Evolutionary conservation across 2,113 vertebrate species (phyloP).

Genomic region (Chaetodon auriga): DNA sequence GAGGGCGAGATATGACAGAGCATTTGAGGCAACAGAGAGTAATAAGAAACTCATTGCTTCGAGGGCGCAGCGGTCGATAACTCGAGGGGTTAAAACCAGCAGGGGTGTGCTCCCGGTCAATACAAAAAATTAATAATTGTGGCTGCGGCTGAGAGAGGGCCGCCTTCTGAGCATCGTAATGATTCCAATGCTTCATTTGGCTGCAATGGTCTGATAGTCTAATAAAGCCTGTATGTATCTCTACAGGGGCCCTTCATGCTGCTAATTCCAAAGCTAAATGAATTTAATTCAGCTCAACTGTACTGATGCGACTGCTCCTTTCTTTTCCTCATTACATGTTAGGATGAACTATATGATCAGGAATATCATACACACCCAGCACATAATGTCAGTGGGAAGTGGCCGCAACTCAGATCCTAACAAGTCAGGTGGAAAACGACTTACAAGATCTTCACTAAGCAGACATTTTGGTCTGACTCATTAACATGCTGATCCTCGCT

Average conservation of each 20-base stretch:
- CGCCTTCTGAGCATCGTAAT: slow-evolving; percentile 55
- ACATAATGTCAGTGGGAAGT: slow-evolving; percentile 7
- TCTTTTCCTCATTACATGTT: slow-evolving; percentile 35
- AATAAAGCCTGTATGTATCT: slow-evolving; percentile 65
- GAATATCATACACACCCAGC: slow-evolving; percentile 28
- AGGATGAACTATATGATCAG: slow-evolving; percentile 18
- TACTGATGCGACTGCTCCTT: slow-evolving; percentile 45
- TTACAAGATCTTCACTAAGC: not conserved
- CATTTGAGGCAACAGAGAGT: slow-evolving; percentile 17
- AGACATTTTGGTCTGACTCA: slow-evolving; percentile 2
- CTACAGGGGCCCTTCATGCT: slow-evolving; percentile 54
- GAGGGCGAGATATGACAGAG: slow-evolving; percentile 2
- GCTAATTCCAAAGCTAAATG: slow-evolving; percentile 52
- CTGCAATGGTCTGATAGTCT: slow-evolving; percentile 66
- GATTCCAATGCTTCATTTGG: slow-evolving; percentile 58
- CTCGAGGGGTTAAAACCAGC: slow-evolving; percentile 61
- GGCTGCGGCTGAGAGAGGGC: slow-evolving; percentile 41
- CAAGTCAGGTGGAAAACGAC: slow-evolving; percentile 37
- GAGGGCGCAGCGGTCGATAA: slow-evolving; percentile 47
- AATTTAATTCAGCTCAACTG: slow-evolving; percentile 44
- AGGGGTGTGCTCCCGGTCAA: slow-evolving; percentile 46
- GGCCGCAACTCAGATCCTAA: slow-evolving; percentile 27
- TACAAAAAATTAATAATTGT: slow-evolving; percentile 62
- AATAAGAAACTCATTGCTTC: slow-evolving; percentile 50
- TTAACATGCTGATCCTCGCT: not conserved